Base-by-base conservation (phyloP, 1,140 invertebrate genomes). In the Pseudomyrmex dendroicus region DNA sequence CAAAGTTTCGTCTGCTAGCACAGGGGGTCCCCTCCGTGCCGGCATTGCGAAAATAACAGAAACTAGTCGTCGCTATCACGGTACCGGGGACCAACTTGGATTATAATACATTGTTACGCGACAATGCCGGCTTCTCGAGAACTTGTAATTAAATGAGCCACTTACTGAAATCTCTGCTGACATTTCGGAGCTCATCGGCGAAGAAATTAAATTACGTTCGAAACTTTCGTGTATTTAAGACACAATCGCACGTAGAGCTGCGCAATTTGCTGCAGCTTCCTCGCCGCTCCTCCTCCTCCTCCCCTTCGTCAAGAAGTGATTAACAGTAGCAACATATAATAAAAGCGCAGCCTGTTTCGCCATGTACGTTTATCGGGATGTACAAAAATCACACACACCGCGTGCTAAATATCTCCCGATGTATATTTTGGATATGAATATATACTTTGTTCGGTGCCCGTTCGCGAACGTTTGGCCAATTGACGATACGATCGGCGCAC, bases 141-240 rank as follows among this genome's bases (percentile, higher is more conserved):
- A 83, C 82, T 83, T 83, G 82, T 83, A 83, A 83, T 83, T 78
- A 83, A 83, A 83, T 83, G 82, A 83, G 82, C 82, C 74, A 83
- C 82, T 83, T 78, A 63, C 62, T 77, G 73, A 78, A 83, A 83
- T 83, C 82, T 83, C 82, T 54, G 73, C 25, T 59, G 52, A 78
- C 73, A 67, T 83, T 78, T 83, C 82, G 50, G 64, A 48, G 64
- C 73, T 83, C 82, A 67, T 78, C 82, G 73, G 52, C 63, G 73
- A 77, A 50, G 73, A 83, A 54, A 35, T 35, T 78, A 83, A 83
- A 83, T 83, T 83, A 67, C 25, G 46, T 77, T 67, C 54, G 73
- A 68, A 83, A 83, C 73, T 83, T 83, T 46, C 48, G 54, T 25
- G 54, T 61, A 83, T 77, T 83, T 83, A 83, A 83, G 73, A 62